Conservation (phyloP, 2,888 invertebrate species). For the Eupeodes latifasciatus region DNA sequence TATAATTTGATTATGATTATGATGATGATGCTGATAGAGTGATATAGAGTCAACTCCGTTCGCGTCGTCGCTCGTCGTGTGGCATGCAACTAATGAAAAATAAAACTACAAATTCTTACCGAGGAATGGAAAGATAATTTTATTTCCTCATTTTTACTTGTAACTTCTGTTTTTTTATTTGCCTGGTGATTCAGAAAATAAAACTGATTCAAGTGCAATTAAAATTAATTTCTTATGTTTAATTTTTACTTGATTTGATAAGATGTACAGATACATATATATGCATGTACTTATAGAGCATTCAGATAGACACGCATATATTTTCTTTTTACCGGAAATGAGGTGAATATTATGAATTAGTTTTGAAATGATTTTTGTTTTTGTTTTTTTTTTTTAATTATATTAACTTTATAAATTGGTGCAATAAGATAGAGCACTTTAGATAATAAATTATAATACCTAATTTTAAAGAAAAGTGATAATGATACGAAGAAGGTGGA, state of each 20-base stretch:
- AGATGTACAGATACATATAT: not conserved
- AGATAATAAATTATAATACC: constrained; percentile 47
- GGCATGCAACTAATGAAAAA: constrained; percentile 44
- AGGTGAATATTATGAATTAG: constrained; percentile 50
- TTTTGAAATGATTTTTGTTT: not conserved
- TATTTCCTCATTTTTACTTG: constrained; percentile 36
- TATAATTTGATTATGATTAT: constrained; percentile 26
- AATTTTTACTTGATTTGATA: constrained; percentile 8
- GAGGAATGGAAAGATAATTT: constrained; percentile 28
- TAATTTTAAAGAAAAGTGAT: not conserved
- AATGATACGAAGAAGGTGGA: constrained; percentile 2
- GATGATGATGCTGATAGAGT: constrained; percentile 34
- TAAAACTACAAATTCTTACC: constrained; percentile 39
- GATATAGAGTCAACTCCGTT: too few relatives aligned
- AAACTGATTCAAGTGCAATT: constrained; percentile 44
- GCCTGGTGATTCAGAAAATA: not conserved
- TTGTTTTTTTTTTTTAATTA: too few relatives aligned
- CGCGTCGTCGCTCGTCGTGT: constrained; percentile 1
- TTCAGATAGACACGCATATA: too few relatives aligned
- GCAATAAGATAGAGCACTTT: not conserved
- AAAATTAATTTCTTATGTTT: constrained; percentile 33
- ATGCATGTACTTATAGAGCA: not conserved
- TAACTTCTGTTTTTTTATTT: not conserved
- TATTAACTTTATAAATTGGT: constrained; percentile 28
- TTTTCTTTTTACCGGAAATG: constrained; percentile 41